phyloP scores from a whole-genome alignment of 2,888 invertebrate genomes.

The Neelides folsomi region DNA sequence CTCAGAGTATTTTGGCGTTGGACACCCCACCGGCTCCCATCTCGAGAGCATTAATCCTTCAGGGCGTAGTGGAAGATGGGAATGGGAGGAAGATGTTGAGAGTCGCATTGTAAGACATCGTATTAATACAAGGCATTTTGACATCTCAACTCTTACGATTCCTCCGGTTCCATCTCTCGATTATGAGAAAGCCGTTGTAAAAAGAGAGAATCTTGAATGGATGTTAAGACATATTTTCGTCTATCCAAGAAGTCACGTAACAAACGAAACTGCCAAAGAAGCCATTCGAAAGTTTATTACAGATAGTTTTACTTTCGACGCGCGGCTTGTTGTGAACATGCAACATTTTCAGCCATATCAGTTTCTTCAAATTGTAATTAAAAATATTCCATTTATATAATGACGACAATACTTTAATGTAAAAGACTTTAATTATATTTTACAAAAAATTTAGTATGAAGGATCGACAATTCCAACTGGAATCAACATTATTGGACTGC shows the following conservation, averaged over 20 bases:
- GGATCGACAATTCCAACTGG: constrained; percentile 30
- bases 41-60: constrained; percentile 1
- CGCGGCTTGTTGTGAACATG: constrained; percentile 26
- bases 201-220: constrained; percentile 31
- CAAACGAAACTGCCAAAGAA: constrained; percentile 33
- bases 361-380: constrained; percentile 30
- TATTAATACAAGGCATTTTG: constrained; percentile 20
- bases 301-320: constrained; percentile 27
- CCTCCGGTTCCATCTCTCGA: neutral
- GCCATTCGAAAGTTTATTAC: constrained; percentile 29
- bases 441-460: constrained; percentile 16
- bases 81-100: neutral
- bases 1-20: constrained; percentile 19
- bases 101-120: neutral
- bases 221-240: constrained; percentile 33
- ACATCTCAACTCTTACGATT: constrained; percentile 9
- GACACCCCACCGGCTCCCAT: constrained; percentile 6
- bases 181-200: constrained; percentile 16
- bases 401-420: neutral
- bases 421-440: neutral
- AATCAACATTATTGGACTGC: constrained; percentile 35
- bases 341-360: constrained; percentile 33
- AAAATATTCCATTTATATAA: too few species aligned
- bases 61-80: neutral
- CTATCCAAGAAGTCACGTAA: constrained; percentile 32